Evolutionary conservation across 1,140 invertebrate genomes (phyloP), one percentile per base, ranked within the genome.

Genomic region (Papilio glaucus): DNA sequence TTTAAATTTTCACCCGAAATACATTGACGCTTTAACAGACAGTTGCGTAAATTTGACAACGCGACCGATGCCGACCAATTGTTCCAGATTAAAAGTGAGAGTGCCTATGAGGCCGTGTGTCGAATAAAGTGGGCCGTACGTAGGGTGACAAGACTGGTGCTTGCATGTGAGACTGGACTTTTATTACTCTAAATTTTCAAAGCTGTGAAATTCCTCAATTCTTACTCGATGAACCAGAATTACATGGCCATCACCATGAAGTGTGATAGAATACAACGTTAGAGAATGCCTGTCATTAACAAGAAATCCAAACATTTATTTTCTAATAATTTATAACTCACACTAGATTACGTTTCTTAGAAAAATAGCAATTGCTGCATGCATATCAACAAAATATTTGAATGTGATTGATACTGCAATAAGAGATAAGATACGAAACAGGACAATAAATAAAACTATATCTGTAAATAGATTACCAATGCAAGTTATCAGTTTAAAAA

Each of bases 1-100:
- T 12, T 26, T 33, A 29, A 33, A 69, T 37, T 49, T 69, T 69
- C 53, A 42, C n/a, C 67, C 24, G 21, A 69, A 78, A 76, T 13
- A 71, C 63, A 71, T 79, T 77, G 53, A 74, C 68, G 67, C 6
- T 53, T 49, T 49, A 49, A 69, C 42, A 67, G 12, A 13, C 8
- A 24, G 67, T 69, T 69, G 67, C 67, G 42, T 69, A 69, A 69
- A 69, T 68, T 68, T 29, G 42, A 37, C 67, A 69, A 53, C 42
- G 41, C 67, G 41, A 53, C 67, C 42, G 42, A 33, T 49, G 24
- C 67, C 63, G 62, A 37, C 18, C 65, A 69, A 69, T 69, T 69
- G 67, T 69, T 67, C 38, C 72, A 77, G 63, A 61, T 77, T 76
- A 79, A 86, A 87, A 86, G 82, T 83, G 84, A 84, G 81, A 87